Conservation (phyloP, 2,888 invertebrate species). For the Embidobia sp. region DNA sequence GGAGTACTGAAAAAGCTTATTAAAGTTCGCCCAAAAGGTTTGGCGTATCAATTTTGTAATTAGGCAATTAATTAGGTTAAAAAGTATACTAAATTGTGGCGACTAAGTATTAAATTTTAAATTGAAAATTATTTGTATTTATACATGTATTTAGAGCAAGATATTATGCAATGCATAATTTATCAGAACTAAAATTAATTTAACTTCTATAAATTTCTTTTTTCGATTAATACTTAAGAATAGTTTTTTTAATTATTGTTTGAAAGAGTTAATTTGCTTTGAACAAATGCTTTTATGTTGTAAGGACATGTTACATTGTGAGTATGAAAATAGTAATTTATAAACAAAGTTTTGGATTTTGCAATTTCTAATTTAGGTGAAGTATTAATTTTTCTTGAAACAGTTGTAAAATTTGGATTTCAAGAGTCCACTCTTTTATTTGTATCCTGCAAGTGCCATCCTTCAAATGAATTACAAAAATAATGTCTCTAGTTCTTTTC, state of each 20-base stretch:
- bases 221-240: neutral
- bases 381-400: constrained; percentile 10
- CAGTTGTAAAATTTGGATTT: constrained; percentile 7
- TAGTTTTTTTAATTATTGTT: neutral
- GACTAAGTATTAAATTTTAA: no score
- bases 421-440: constrained; percentile 8
- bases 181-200: no score
- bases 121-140: no score
- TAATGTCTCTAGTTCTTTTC: no score
- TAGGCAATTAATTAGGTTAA: no score
- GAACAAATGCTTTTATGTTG: neutral
- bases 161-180: no score
- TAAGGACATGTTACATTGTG: neutral
- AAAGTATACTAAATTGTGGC: no score
- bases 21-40: no score
- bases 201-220: no score
- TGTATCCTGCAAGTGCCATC: neutral
- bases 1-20: no score
- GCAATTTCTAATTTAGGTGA: neutral
- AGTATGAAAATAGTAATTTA: constrained; percentile 18
- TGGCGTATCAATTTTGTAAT: no score
- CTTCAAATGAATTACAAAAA: constrained; percentile 1
- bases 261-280: constrained; percentile 1
- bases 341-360: constrained; percentile 4
- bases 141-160: no score